Conservation (phyloP, 2,797 vertebrate genomes). For the Cyprinella venusta region DNA sequence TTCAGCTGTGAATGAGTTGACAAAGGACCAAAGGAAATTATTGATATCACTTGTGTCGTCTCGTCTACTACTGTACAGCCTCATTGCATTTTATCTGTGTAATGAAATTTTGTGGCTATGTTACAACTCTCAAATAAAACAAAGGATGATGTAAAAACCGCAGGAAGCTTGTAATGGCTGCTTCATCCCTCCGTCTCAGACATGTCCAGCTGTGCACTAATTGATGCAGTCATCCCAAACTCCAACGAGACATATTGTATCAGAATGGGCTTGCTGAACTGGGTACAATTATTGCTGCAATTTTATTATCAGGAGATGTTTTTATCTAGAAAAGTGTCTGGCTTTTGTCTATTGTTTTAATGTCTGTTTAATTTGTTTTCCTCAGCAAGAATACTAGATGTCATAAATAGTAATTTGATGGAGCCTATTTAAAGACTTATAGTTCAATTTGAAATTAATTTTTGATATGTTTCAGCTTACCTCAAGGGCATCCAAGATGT, state of each 20-base stretch:
- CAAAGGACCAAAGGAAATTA: background rate
- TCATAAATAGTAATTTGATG: background rate
- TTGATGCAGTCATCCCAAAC: conserved; percentile 47
- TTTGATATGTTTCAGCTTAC: too few relatives aligned
- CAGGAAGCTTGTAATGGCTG: conserved; percentile 45
- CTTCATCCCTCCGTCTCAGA: conserved; percentile 39
- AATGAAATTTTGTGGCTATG: conserved; percentile 27
- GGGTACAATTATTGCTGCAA: background rate
- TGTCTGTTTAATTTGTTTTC: conserved; percentile 1
- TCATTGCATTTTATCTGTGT: conserved; percentile 26
- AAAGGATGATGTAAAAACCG: conserved; percentile 47
- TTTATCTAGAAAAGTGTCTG: conserved; percentile 12
- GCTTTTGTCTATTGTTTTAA: conserved; percentile 13
- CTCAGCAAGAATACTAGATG: background rate
- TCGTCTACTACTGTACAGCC: background rate
- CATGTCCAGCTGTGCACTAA: conserved; percentile 56
- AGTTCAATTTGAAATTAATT: too few relatives aligned
- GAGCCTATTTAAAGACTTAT: background rate
- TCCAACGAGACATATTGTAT: conserved; percentile 24
- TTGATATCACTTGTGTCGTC: background rate
- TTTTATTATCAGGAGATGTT: conserved; percentile 5
- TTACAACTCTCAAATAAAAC: conserved; percentile 35
- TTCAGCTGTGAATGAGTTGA: background rate
- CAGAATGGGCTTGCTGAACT: conserved; percentile 8
- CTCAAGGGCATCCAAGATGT: too few relatives aligned